These are phyloP conservation scores for Eumaeus atala DNA, from an alignment of 1,140 invertebrate species.

Conservation along the genomic window DNA sequence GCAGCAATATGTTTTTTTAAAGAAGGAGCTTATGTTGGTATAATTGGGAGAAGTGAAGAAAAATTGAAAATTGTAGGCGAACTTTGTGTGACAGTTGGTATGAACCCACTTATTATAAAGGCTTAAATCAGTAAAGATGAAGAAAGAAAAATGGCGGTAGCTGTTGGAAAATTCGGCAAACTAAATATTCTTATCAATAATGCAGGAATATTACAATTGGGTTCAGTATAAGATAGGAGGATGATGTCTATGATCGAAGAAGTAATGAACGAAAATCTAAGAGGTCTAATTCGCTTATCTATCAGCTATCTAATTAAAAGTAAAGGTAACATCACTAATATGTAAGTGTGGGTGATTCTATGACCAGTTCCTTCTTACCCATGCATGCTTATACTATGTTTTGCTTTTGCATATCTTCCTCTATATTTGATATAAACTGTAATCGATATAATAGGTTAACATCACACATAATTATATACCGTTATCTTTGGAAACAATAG, in stretches of 20 bases:
- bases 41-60: constrained; percentile 23
- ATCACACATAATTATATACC: too few relatives aligned
- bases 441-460: constrained; percentile 16
- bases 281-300: constrained; percentile 15
- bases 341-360: constrained; percentile 22
- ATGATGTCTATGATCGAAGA: constrained; percentile 15
- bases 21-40: constrained; percentile 19
- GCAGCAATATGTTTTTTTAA: constrained; percentile 18
- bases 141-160: constrained; percentile 12
- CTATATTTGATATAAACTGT: constrained; percentile 20
- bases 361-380: background rate
- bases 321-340: constrained; percentile 27
- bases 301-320: constrained; percentile 20
- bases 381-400: background rate
- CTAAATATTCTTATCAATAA: constrained; percentile 25
- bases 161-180: constrained; percentile 21
- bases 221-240: background rate
- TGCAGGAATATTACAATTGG: constrained; percentile 15
- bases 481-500: too few relatives aligned
- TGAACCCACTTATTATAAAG: constrained; percentile 18
- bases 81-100: constrained; percentile 18
- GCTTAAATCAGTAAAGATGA: constrained; percentile 17
- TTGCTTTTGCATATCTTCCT: too few relatives aligned
- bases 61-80: constrained; percentile 15
- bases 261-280: constrained; percentile 19